Percentiles rank a stretch among this genome's conserved stretches.
Conservation (phyloP, 1,140 invertebrate genomes). For the Halyomorpha halys region DNA sequence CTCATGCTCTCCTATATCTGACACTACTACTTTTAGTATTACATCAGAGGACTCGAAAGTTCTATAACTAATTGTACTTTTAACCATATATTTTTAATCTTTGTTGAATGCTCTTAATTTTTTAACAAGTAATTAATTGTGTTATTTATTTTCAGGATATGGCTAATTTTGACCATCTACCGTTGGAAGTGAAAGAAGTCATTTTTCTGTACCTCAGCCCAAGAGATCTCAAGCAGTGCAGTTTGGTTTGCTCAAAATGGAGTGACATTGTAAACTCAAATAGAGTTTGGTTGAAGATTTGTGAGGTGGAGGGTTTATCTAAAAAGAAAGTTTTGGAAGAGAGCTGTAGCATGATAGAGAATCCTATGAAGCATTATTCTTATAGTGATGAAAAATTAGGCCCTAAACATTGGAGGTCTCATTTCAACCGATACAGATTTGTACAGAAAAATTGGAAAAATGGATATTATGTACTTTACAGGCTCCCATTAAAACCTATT, state of each 20-base stretch:
- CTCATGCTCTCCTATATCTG: no score
- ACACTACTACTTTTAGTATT: no score
- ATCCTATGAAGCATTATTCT: neutral
- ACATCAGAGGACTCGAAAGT: no score
- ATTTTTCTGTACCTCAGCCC: constrained; percentile 2
- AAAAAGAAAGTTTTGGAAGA: neutral
- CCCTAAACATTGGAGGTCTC: constrained; percentile 1
- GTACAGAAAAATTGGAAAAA: constrained; percentile 1
- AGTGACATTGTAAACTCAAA: neutral
- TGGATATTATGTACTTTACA: neutral
- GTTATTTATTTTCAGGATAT: neutral
- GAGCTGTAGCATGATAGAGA: neutral
- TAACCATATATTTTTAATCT: no score
- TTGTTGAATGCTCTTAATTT: no score
- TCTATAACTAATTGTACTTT: no score
- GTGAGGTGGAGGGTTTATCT: neutral
- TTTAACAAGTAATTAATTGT: no score
- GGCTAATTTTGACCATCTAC: neutral
- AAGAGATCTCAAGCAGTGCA: neutral
- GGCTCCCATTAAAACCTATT: neutral
- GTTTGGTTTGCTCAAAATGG: constrained; percentile 7
- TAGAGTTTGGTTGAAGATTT: constrained; percentile 1
- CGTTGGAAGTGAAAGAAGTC: constrained; percentile 3
- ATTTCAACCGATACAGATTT: constrained; percentile 3
- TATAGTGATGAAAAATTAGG: neutral